Conservation (phyloP, 2,113 vertebrate genomes). For the Pomatostomus ruficeps region DNA sequence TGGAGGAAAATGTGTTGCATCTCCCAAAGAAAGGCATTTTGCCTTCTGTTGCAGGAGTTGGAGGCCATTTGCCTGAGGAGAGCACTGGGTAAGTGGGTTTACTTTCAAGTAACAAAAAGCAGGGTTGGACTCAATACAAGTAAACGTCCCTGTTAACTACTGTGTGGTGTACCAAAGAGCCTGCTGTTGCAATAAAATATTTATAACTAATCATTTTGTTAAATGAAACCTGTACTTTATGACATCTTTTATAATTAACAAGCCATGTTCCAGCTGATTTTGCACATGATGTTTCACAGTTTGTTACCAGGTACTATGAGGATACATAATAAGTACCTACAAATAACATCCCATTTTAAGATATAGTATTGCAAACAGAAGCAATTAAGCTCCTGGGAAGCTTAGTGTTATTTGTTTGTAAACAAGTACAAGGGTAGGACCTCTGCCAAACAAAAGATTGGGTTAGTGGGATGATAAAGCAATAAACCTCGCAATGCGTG, state of each 20-base stretch:
- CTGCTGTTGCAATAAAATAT: background rate
- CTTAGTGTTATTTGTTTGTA: background rate
- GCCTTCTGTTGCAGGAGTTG: background rate
- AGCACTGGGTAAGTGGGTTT: background rate
- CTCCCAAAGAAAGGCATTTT: background rate
- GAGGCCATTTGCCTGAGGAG: background rate
- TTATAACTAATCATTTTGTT: slow-evolving; percentile 22
- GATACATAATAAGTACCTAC: background rate
- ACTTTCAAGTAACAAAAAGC: background rate
- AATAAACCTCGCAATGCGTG: background rate
- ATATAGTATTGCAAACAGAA: background rate
- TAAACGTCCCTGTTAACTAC: background rate
- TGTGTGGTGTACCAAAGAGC: background rate
- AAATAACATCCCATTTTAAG: background rate
- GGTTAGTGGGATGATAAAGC: background rate
- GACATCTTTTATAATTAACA: slow-evolving; percentile 17
- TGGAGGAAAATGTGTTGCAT: background rate
- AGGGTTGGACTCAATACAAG: background rate
- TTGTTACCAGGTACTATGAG: background rate
- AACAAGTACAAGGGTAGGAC: background rate
- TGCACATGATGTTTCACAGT: background rate
- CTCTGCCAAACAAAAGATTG: background rate
- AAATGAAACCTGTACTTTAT: slow-evolving; percentile 5
- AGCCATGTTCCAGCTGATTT: background rate
- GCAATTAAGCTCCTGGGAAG: background rate